Conservation (phyloP, 1,140 invertebrate species). For the Phymastichus coffea region DNA sequence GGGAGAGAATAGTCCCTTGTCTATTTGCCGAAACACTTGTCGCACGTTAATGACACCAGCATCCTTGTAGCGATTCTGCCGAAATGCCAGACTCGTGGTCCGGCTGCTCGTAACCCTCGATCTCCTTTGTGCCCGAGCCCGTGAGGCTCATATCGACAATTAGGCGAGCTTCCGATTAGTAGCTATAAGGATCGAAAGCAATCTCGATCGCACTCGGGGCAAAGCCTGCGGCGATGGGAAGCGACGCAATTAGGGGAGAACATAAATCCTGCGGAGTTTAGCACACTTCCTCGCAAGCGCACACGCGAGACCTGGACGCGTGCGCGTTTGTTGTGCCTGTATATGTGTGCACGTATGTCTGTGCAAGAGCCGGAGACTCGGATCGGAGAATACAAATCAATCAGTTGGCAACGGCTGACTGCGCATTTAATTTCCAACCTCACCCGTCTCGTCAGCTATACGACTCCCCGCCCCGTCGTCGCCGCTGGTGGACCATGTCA, state of each 20-base stretch:
- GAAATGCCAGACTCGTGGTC: no score
- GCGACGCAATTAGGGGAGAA: conserved; percentile 53
- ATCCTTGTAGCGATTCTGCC: no score
- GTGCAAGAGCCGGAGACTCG: background rate
- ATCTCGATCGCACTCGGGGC: conserved; percentile 35
- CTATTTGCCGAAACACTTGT: conserved; percentile 14
- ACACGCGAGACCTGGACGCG: conserved; percentile 36
- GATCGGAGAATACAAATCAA: conserved; percentile 57
- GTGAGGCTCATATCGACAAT: conserved; percentile 12
- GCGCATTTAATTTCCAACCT: conserved; percentile 55
- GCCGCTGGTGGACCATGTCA: background rate
- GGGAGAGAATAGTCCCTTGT: no score
- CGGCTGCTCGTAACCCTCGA: no score
- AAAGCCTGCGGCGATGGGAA: conserved; percentile 29
- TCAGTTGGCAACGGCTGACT: conserved; percentile 53
- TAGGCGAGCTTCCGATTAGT: conserved; percentile 21
- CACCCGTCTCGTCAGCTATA: background rate
- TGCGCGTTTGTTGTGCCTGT: no score
- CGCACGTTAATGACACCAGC: background rate
- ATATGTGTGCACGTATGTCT: background rate
- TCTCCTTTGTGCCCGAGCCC: no score
- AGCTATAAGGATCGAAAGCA: conserved; percentile 34
- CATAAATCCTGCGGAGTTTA: conserved; percentile 56
- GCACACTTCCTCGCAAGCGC: conserved; percentile 49
- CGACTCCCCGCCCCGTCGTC: background rate